Base-by-base conservation (phyloP, 2,113 vertebrate genomes). In the Etia nguti region DNA sequence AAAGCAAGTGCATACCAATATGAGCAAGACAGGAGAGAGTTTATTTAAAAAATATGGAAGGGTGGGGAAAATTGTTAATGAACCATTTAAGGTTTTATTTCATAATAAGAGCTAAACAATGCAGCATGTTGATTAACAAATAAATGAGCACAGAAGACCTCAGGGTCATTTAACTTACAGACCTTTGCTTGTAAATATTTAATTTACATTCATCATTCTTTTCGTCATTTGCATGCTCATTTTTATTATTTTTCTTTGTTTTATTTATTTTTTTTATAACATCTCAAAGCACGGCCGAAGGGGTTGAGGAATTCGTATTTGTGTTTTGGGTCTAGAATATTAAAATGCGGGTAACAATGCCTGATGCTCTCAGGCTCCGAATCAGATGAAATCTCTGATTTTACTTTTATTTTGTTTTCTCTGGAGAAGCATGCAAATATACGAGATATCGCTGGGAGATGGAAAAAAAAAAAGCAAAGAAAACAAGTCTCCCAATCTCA, bases 361-460 rank as follows among this genome's bases (percentile, higher is more conserved):
- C 81, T 65, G 57, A 84, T 86, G 56, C 55, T 80, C 29, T 79
- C 41, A 68, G 83, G 36, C 82, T 81, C 38, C 7, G 36, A 54
- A 70, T 89, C 60, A 50, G 55, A 65, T 34, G 18, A 31, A 70
- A 89, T 83, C 57, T 84, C 26, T 59, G 4, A 70, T 86, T 83
- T 75, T 43, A 29, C 54, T 48, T 80, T 68, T 50, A 34, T 86
- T 81, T 73, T 65, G 46, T 77, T 38, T 55, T 54, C 24, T n/a
- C 38, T 2, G 60, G 59, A 86, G 73, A 81, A 34, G 43, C 26
- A 6, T 52, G 80, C 50, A 88, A 80, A 75, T 38, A 13, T 52
- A 85, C 84, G 82, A 91, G 81, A 57, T n/a, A 70, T 79, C n/a
- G 52, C 86, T 56, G 38, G 36, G 59, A 80, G 90, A 90, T 87